Evolutionary conservation across 2,113 vertebrate species (phyloP), one percentile per base, ranked within the genome.

Genomic region (Psophia crepitans): DNA sequence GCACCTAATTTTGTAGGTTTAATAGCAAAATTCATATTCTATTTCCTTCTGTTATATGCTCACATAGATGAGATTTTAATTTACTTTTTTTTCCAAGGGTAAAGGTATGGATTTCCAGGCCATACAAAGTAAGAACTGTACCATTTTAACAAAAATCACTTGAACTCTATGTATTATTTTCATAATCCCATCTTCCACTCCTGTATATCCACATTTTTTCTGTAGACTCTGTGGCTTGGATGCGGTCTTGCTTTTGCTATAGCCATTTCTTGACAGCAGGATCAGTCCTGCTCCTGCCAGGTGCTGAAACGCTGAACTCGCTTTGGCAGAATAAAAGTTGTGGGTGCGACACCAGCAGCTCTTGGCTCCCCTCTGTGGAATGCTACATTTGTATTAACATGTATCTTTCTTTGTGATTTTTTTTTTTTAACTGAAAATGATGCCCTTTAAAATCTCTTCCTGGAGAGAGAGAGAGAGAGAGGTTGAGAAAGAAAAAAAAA

Each of bases 331-430:
- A 92, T 68, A 53, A 71, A 90, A 91, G 70, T 63, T 22, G 54
- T 95, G 94, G 86, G 93, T 84, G 92, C 89, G 63, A 95, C 92
- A 90, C 43, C 60, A 73, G 17, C 94, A 63, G 84, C 70, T 79
- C 83, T 91, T 90, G 76, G 88, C 90, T 94, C 80, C 84, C 26
- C 77, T 96, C 96, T 97, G 97, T 97, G 97, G 97, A 98, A 98
- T 97, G 92, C 64, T 97, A 97, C 97, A 97, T 97, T 97, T 97
- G 97, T 97, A 96, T 96, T 97, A 97, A 97, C 97, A 97, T 98
- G 97, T 97, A 97, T 97, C 97, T 97, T 97, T 97, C 90, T 97
- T 98, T 98, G 96, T 97, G 96, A 96, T 71, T 73, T 91, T 70
- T 56, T 78, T 73, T 87, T 65, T 15, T 96, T 27, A 96, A 98